Evolutionary conservation across 2,797 vertebrate species (phyloP).

Genomic region (Smutsia temminckii): DNA sequence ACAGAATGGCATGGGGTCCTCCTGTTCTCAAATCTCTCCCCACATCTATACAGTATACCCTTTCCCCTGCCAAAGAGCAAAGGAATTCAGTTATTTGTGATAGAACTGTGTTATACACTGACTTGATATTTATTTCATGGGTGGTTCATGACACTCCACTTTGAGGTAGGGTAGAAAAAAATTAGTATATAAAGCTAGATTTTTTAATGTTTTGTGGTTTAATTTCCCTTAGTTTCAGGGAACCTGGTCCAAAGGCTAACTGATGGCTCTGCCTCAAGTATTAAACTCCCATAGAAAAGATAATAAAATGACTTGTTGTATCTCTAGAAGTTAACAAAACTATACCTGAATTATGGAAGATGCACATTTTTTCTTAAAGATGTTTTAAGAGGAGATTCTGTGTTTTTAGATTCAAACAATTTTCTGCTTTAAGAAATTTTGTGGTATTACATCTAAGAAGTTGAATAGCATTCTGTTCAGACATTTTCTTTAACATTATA

Average conservation of each 20-base stretch:
- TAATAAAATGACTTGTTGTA: not conserved
- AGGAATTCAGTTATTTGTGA: not conserved
- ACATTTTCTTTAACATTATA: constrained; percentile 12
- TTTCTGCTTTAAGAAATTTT: not conserved
- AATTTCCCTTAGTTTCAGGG: not conserved
- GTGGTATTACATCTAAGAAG: not conserved
- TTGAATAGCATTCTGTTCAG: constrained; percentile 1
- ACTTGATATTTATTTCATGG: not conserved
- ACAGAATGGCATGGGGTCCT: not conserved
- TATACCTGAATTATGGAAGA: not conserved
- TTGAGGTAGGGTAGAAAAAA: not conserved
- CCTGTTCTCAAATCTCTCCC: not conserved
- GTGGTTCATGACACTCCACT: not conserved
- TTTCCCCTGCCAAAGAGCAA: not conserved
- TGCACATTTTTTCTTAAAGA: not conserved
- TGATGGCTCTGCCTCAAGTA: not conserved
- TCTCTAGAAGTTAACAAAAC: not conserved
- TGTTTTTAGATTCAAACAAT: not conserved
- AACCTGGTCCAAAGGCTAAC: not conserved
- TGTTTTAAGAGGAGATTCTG: not conserved
- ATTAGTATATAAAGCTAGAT: not conserved
- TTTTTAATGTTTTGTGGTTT: not conserved
- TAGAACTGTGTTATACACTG: not conserved
- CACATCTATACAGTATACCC: accelerated
- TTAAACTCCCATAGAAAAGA: not conserved